phyloP scores from a whole-genome alignment of 1,140 invertebrate genomes.

The Drosophila hydei region DNA sequence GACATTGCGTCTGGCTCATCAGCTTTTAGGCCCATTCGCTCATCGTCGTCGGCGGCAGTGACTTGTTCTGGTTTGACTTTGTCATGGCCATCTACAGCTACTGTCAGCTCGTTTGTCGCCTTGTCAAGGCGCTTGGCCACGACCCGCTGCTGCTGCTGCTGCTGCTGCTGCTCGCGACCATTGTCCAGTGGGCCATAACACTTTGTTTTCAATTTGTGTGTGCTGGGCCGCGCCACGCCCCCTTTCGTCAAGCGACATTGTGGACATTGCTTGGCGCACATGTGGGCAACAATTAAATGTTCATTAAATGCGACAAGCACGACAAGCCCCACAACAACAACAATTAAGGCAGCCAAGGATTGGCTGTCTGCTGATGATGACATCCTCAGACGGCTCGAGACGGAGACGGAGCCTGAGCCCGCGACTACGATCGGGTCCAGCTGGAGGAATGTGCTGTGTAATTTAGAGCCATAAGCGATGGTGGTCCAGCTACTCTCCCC shows the following conservation, averaged over 20 bases:
- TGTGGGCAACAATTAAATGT: constrained; percentile 73
- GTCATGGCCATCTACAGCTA: constrained; percentile 49
- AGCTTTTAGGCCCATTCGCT: neutral
- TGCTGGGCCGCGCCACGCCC: neutral
- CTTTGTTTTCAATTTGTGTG: constrained; percentile 66
- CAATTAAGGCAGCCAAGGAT: constrained; percentile 67
- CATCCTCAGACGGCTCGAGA: constrained; percentile 45
- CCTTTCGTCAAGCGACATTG: neutral
- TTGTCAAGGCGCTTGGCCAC: constrained; percentile 20
- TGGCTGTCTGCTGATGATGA: constrained; percentile 61
- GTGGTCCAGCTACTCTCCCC: constrained; percentile 26
- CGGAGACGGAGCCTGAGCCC: neutral
- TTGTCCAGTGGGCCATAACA: constrained; percentile 52
- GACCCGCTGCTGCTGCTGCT: no score
- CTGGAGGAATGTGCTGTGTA: constrained; percentile 65
- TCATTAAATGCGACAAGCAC: constrained; percentile 71
- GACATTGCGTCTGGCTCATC: constrained; percentile 18
- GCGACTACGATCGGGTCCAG: neutral
- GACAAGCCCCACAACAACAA: constrained; percentile 55
- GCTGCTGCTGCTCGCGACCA: no score
- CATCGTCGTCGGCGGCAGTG: constrained; percentile 1
- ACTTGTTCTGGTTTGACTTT: constrained; percentile 31
- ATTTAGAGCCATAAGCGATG: constrained; percentile 56
- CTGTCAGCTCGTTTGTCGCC: constrained; percentile 52
- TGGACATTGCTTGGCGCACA: constrained; percentile 56